These are phyloP conservation scores for Leuciscus waleckii DNA, from an alignment of 2,797 vertebrate genomes.

Conservation along the genomic window DNA sequence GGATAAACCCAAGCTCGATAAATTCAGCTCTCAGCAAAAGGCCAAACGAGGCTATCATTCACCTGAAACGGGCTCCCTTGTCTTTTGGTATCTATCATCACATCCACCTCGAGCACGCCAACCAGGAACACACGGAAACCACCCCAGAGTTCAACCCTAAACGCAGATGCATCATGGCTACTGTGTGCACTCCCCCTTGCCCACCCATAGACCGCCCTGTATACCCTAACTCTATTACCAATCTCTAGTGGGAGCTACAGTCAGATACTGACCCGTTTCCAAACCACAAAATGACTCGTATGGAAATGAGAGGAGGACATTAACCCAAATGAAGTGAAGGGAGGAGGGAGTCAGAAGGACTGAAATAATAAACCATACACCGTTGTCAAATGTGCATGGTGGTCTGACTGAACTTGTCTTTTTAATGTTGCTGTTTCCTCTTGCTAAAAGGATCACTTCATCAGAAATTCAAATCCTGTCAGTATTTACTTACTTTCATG, in stretches of 20 bases:
- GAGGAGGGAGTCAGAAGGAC: conserved; percentile 41
- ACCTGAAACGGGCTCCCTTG: conserved; percentile 9
- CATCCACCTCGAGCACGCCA: neutral
- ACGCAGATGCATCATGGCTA: conserved; percentile 35
- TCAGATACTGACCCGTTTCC: conserved; percentile 71
- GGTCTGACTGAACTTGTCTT: conserved; percentile 65
- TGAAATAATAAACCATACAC: conserved; percentile 72
- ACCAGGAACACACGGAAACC: conserved; percentile 18
- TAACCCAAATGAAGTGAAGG: conserved; percentile 57
- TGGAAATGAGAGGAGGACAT: conserved; percentile 71
- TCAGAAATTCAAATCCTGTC: conserved; percentile 1
- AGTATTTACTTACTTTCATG: conserved; percentile 1
- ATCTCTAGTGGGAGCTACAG: conserved; percentile 65
- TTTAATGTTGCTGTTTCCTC: conserved; percentile 14
- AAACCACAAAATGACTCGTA: conserved; percentile 82
- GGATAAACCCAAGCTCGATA: conserved; percentile 8
- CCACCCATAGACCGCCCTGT: conserved; percentile 43
- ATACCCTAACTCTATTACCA: conserved; percentile 28
- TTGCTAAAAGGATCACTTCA: conserved; percentile 1
- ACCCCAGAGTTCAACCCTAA: conserved; percentile 11
- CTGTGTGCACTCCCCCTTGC: conserved; percentile 36
- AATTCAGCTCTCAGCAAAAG: conserved; percentile 19
- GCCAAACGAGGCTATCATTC: conserved; percentile 27
- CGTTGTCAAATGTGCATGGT: conserved; percentile 72
- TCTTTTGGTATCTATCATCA: conserved; percentile 30